Percentiles rank a stretch among this genome's conserved stretches.
Evolutionary conservation across 92 coral and sea anemone species (phyloP).

Genomic region (Palythoa grandiflora): DNA sequence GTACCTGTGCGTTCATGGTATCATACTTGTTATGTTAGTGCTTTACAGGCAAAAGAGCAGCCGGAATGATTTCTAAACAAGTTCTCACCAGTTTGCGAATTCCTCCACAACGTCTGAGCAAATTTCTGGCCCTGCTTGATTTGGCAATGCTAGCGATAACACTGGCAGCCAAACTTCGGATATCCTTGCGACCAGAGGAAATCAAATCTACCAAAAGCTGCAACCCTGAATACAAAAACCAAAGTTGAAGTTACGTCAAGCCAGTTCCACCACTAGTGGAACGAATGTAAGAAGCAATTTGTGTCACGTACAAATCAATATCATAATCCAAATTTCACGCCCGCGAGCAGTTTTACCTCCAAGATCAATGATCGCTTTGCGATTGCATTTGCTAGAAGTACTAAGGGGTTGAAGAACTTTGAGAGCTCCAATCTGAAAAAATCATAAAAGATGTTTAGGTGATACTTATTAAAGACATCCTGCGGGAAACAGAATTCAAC

Average conservation of each 20-base stretch:
- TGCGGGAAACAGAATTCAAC: not conserved
- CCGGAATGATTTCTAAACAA: not conserved
- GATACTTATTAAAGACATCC: not conserved
- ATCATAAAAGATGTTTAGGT: not conserved
- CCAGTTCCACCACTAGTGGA: too few relatives aligned
- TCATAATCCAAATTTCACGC: not conserved
- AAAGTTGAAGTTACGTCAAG: not conserved
- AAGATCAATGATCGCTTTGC: slow-evolving; percentile 72
- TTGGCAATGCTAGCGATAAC: slow-evolving; percentile 89
- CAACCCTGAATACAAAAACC: slow-evolving; percentile 60
- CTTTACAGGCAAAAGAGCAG: not conserved
- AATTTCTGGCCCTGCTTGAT: slow-evolving; percentile 86
- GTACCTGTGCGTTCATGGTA: too few relatives aligned
- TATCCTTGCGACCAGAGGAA: slow-evolving; percentile 77
- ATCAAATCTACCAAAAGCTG: slow-evolving; percentile 77
- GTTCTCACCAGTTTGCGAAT: slow-evolving; percentile 84
- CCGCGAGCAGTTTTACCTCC: slow-evolving; percentile 68
- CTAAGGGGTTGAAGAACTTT: slow-evolving; percentile 85
- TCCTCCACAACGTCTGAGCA: slow-evolving; percentile 83
- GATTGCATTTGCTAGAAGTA: slow-evolving; percentile 88
- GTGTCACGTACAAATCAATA: not conserved
- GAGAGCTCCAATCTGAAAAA: slow-evolving; percentile 79
- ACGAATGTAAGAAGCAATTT: not conserved
- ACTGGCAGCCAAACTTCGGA: slow-evolving; percentile 90
- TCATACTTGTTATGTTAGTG: too few relatives aligned